phyloP scores from a whole-genome alignment of 1,140 invertebrate species.

The Nylanderia fulva region DNA sequence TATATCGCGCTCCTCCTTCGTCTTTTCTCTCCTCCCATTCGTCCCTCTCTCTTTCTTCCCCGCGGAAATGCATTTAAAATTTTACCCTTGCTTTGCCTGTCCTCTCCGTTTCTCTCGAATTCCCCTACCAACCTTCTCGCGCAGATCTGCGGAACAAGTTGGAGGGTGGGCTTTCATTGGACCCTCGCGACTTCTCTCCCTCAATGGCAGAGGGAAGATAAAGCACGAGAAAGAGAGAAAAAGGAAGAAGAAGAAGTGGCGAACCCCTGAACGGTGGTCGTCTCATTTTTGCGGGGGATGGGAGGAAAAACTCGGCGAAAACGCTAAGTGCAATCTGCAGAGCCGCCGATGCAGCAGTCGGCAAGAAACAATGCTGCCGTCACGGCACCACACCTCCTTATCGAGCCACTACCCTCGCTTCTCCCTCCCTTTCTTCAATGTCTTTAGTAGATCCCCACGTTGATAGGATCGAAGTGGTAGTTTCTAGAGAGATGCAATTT shows the following conservation, averaged over 20 bases:
- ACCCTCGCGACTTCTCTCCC: constrained; percentile 34
- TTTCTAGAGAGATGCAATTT: background rate
- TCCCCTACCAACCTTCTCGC: constrained; percentile 55
- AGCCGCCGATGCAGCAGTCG: constrained; percentile 52
- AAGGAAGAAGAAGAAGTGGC: constrained; percentile 41
- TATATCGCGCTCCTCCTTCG: background rate
- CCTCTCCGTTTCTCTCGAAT: constrained; percentile 40
- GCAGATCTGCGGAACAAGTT: constrained; percentile 65
- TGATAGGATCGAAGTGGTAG: background rate
- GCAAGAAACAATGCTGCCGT: too few relatives aligned
- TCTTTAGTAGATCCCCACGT: constrained; percentile 6
- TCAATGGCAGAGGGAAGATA: constrained; percentile 45
- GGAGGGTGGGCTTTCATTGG: constrained; percentile 27
- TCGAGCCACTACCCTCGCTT: constrained; percentile 57
- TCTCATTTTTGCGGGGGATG: constrained; percentile 59
- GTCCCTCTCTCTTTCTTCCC: background rate
- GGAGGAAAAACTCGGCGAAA: constrained; percentile 33
- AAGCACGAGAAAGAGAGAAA: background rate
- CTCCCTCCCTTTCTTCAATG: constrained; percentile 1
- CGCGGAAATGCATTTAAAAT: background rate
- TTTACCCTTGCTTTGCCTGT: background rate
- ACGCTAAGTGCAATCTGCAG: constrained; percentile 79
- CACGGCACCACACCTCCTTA: constrained; percentile 67
- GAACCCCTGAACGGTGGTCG: constrained; percentile 59
- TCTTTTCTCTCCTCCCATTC: background rate